Evolutionary conservation across 2,888 invertebrate species (phyloP), one percentile per base, ranked within the genome.

Genomic region (Xylota segnis): DNA sequence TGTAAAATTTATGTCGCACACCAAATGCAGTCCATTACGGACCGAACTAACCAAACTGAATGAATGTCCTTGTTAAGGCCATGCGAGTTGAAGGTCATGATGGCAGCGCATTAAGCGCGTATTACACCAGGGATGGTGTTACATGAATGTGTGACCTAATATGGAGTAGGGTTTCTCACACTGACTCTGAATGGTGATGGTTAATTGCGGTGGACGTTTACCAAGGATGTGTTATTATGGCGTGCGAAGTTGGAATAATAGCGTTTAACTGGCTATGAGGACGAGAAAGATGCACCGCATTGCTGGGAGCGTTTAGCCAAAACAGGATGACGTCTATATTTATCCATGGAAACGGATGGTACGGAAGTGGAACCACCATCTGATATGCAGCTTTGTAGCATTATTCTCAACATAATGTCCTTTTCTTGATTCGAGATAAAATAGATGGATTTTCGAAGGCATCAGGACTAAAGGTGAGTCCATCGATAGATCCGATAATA

Each of bases 1-100:
- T 68, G 43, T 47, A 29, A 76, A 76, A 59, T 71, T 47, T 78
- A 63, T 78, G 54, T 78, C 54, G 27, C 47, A 56, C 61, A 14
- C 37, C 7, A 27, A 70, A 54, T 66, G 76, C 50, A 68, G 68
- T 68, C 16, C 47, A 59, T 68, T 77, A 63, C 40, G 29, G 18
- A 52, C 18, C 50, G 12, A 43, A 68, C 65, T 43, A 54, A 63
- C 34, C 37, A 47, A 43, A 63, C 16, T 66, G 52, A 50, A 65
- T 65, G 34, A 14, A 3, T 65, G 23, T 47, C 23, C 34, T 50
- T 34, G 9, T 37, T 9, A 34, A 37, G 50, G 66, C 12, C 32
- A 45, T 63, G 45, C 14, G 43, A 61, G 45, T 61, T 61, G 14
- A 43, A 45, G 61, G 61, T 34, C 50, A 23, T 12, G 47, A 23